Conservation (phyloP, 2,113 vertebrate genomes). For the Calidris pygmaea region DNA sequence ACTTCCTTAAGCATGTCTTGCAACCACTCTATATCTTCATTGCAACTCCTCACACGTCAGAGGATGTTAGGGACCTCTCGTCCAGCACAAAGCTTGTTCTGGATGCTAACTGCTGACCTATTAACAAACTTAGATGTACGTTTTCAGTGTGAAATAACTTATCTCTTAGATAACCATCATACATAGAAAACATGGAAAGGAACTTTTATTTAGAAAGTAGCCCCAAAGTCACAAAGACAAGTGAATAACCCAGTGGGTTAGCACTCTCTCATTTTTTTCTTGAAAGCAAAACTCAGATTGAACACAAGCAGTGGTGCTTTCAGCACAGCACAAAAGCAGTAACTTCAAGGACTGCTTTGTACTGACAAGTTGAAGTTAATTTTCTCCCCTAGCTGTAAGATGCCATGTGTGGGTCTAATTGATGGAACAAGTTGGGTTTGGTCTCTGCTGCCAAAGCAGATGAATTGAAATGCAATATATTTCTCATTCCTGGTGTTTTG, state of each 20-base stretch:
- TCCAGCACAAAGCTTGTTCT: not conserved
- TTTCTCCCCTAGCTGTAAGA: not conserved
- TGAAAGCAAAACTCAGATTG: not conserved
- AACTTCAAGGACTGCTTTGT: not conserved
- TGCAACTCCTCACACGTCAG: not conserved
- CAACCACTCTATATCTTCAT: fast-evolving
- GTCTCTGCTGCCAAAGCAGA: not conserved
- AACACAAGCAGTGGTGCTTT: not conserved
- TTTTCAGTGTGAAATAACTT: not conserved
- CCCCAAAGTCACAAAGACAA: not conserved
- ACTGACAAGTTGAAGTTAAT: not conserved
- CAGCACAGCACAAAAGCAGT: not conserved
- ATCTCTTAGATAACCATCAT: not conserved
- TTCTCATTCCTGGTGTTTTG: not conserved
- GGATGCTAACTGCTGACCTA: not conserved
- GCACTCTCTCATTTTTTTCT: not conserved
- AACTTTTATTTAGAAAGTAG: not conserved
- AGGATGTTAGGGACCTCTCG: not conserved
- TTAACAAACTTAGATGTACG: not conserved
- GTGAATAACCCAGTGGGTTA: not conserved
- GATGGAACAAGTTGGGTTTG: not conserved
- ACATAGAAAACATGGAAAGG: fast-evolving
- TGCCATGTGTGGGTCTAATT: fast-evolving
- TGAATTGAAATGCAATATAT: not conserved
- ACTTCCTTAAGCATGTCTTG: not conserved